phyloP scores from a whole-genome alignment of 2,888 invertebrate species.

The Odontomyia ornata region DNA sequence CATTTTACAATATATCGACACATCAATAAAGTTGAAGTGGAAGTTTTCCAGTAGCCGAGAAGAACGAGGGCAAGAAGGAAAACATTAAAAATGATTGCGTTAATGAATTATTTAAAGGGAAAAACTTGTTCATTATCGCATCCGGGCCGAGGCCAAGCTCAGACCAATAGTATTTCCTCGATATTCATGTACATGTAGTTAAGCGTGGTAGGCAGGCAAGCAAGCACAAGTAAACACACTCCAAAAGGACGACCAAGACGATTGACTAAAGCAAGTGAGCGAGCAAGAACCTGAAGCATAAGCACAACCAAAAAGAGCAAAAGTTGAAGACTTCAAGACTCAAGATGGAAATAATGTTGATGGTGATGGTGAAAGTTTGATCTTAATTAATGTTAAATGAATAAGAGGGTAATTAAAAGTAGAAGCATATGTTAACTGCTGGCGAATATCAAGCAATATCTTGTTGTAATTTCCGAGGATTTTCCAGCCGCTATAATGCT shows the following conservation, averaged over 20 bases:
- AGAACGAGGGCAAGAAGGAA: too few species aligned
- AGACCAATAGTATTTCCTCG: too few species aligned
- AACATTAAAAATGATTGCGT: slow-evolving; percentile 43
- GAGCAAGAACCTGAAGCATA: too few species aligned
- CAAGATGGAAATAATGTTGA: background rate
- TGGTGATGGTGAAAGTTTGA: slow-evolving; percentile 20
- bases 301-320: background rate
- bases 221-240: too few species aligned
- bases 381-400: slow-evolving; percentile 43
- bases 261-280: too few species aligned
- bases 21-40: background rate
- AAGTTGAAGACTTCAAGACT: background rate
- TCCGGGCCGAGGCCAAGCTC: background rate
- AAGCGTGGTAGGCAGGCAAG: too few species aligned
- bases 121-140: slow-evolving; percentile 39
- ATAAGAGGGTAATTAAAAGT: slow-evolving; percentile 42
- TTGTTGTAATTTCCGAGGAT: too few species aligned
- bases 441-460: background rate
- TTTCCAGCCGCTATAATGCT: background rate
- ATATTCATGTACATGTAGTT: too few species aligned
- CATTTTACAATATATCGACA: background rate
- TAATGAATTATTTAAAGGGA: slow-evolving; percentile 43
- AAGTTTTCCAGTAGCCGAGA: too few species aligned
- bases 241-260: background rate
- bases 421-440: slow-evolving; percentile 27